A percentile compares a stretch with the other conserved stretches of the same genome.
Evolutionary conservation across 2,888 invertebrate species (phyloP).

Genomic region (Pharmacophagus antenor): DNA sequence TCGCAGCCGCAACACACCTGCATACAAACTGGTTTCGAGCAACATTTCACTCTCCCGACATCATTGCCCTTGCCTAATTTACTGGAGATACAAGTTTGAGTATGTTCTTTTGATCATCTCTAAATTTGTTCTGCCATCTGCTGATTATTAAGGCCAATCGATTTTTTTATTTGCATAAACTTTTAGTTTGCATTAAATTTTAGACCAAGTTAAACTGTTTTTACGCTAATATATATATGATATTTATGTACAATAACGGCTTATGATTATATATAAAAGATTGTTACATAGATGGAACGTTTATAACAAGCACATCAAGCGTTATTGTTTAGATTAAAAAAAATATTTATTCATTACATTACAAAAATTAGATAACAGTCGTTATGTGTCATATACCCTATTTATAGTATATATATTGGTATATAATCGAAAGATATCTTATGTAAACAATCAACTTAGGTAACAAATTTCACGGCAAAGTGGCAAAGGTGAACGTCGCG

Average conservation of each 20-base stretch:
- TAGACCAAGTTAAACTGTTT: too few species aligned
- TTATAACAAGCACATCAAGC: too few species aligned
- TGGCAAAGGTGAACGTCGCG: slow-evolving; percentile 7
- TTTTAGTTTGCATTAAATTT: too few species aligned
- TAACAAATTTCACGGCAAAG: slow-evolving; percentile 25
- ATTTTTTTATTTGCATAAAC: background rate
- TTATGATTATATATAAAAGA: too few species aligned
- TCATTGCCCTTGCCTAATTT: slow-evolving; percentile 37
- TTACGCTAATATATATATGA: too few species aligned
- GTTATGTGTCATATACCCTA: background rate
- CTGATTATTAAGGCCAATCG: background rate
- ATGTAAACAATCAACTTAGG: slow-evolving; percentile 16
- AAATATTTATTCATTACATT: too few species aligned
- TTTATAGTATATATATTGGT: too few species aligned
- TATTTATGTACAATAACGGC: too few species aligned
- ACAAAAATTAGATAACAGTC: too few species aligned
- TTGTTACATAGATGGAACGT: too few species aligned
- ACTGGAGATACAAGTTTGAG: slow-evolving; percentile 28
- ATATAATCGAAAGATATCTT: background rate
- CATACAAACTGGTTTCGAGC: slow-evolving; percentile 67
- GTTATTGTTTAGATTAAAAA: too few species aligned
- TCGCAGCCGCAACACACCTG: slow-evolving; percentile 59
- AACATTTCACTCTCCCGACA: slow-evolving; percentile 74
- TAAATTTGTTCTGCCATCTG: slow-evolving; percentile 23
- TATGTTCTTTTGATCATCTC: slow-evolving; percentile 24